Percentiles rank a stretch among this genome's conserved stretches.
phyloP scores from a whole-genome alignment of 2,888 invertebrate species.

The Latrodectus hesperus region DNA sequence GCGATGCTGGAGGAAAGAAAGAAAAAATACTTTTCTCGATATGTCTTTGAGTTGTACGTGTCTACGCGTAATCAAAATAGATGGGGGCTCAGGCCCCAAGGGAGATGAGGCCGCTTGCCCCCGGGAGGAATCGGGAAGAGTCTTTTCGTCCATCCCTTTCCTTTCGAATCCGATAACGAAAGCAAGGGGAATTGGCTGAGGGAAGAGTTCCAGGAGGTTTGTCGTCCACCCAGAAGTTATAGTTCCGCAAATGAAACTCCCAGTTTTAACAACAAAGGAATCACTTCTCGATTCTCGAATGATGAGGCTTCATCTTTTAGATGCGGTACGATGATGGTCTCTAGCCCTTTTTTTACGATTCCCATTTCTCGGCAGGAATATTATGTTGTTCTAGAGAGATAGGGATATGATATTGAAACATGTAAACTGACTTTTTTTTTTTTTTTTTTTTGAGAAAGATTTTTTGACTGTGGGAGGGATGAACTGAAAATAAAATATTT shows the following conservation, averaged over 20 bases:
- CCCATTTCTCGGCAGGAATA: background rate
- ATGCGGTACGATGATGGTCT: constrained; percentile 34
- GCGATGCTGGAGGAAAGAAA: background rate
- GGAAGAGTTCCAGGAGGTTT: constrained; percentile 8
- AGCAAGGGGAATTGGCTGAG: constrained; percentile 19
- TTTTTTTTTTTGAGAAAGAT: too few relatives aligned
- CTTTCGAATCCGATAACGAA: constrained; percentile 20
- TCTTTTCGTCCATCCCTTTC: constrained; percentile 15
- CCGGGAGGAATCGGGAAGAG: constrained; percentile 26
- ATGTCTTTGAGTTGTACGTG: constrained; percentile 61
- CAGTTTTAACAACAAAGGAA: background rate
- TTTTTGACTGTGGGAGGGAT: too few relatives aligned
- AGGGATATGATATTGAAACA: too few relatives aligned
- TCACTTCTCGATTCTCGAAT: background rate
- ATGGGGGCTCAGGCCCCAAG: constrained; percentile 41
- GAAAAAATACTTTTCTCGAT: constrained; percentile 39
- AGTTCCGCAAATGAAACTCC: constrained; percentile 21
- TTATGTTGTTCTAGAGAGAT: too few relatives aligned
- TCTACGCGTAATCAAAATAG: constrained; percentile 63
- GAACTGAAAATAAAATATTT: too few relatives aligned
- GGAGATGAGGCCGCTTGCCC: constrained; percentile 37
- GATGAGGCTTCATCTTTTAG: background rate
- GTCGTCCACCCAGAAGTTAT: constrained; percentile 22
- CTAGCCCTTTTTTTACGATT: constrained; percentile 6
- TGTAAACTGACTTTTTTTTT: too few relatives aligned